These are phyloP conservation scores for Myrmecobius fasciatus DNA, from an alignment of 2,113 vertebrate genomes.

Conservation along the genomic window DNA sequence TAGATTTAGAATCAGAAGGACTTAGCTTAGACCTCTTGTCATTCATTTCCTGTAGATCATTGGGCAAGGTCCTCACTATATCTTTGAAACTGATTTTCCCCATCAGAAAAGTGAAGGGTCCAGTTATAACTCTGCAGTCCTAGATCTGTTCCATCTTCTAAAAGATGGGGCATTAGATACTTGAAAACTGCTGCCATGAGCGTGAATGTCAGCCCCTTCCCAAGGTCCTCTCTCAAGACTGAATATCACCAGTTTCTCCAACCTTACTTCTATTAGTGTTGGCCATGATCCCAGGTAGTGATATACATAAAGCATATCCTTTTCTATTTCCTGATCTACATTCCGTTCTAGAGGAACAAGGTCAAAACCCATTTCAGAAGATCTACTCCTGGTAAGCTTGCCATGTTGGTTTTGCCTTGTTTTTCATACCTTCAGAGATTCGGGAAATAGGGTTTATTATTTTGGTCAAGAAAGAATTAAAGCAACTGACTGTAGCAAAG, in stretches of 20 bases:
- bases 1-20: neutral
- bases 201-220: neutral
- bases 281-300: neutral
- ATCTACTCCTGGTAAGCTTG: neutral
- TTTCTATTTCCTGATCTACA: neutral
- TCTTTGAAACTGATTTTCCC: neutral
- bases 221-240: too few species aligned
- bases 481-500: neutral
- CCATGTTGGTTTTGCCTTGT: neutral
- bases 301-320: neutral
- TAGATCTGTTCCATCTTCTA: neutral
- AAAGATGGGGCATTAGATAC: neutral
- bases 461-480: constrained; percentile 3
- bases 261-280: neutral
- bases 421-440: neutral
- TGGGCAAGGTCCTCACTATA: neutral
- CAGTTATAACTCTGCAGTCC: neutral
- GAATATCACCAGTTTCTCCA: neutral
- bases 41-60: neutral
- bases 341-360: neutral
- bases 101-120: neutral
- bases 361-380: neutral
- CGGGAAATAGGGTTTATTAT: neutral
- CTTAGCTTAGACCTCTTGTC: neutral
- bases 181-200: neutral